phyloP scores from a whole-genome alignment of 2,888 invertebrate species.

The Agrochola lota region DNA sequence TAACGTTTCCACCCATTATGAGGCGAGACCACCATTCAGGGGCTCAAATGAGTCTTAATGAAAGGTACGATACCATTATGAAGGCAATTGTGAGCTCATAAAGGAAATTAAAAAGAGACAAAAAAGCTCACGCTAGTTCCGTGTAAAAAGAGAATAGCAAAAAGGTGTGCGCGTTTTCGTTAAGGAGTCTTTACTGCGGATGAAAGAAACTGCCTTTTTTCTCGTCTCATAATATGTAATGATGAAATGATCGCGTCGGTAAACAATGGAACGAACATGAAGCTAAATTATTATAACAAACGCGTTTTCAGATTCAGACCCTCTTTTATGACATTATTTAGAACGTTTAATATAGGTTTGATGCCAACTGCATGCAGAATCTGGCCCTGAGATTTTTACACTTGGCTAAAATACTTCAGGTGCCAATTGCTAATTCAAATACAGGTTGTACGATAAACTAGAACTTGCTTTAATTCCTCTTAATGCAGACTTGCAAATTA shows the following conservation, averaged over 20 bases:
- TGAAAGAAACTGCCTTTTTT: conserved; percentile 69
- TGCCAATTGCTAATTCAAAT: conserved; percentile 8
- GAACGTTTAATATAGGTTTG: background rate
- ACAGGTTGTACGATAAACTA: conserved; percentile 12
- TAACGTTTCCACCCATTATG: conserved; percentile 85
- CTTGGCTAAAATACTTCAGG: background rate
- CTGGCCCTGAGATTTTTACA: background rate
- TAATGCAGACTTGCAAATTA: conserved; percentile 48
- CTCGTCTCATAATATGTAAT: conserved; percentile 44
- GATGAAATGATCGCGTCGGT: conserved; percentile 53
- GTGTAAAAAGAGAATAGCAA: conserved; percentile 72
- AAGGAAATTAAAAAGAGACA: conserved; percentile 88
- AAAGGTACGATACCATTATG: conserved; percentile 88
- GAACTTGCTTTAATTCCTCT: conserved; percentile 43
- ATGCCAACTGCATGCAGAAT: background rate
- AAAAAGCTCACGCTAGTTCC: conserved; percentile 74
- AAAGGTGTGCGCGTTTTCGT: conserved; percentile 69
- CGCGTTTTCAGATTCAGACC: background rate
- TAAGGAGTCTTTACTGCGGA: conserved; percentile 64
- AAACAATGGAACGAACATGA: conserved; percentile 42
- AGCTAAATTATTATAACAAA: conserved; percentile 14
- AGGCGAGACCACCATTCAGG: conserved; percentile 83
- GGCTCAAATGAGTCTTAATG: conserved; percentile 87
- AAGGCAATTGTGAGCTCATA: conserved; percentile 87
- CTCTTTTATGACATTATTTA: background rate